Conservation (phyloP, 1,140 invertebrate species). For the Dendroctonus ponderosae region DNA sequence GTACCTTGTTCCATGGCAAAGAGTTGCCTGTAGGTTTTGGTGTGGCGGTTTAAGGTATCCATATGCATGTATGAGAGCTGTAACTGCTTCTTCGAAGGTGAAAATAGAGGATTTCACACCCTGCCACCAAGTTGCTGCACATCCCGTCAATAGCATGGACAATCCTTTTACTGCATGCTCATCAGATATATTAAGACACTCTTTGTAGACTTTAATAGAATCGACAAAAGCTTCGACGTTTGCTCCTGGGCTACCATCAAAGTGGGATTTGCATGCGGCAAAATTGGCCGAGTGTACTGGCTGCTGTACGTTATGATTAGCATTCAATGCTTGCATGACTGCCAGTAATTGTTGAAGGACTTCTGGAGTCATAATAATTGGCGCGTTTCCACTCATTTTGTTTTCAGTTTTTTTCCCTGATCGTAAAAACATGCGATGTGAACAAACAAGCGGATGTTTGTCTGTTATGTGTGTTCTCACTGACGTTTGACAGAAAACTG, state of each 20-base stretch:
- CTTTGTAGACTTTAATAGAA: slow-evolving; percentile 16
- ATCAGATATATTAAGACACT: slow-evolving; percentile 13
- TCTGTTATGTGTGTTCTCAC: no score
- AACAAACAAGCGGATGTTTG: no score
- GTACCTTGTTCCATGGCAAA: slow-evolving; percentile 10
- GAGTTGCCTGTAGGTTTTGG: slow-evolving; percentile 14
- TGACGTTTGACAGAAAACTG: no score
- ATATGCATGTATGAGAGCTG: slow-evolving; percentile 15
- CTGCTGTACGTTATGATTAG: no score
- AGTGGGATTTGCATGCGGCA: slow-evolving; percentile 1
- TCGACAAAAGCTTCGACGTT: slow-evolving; percentile 19
- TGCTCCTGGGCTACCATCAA: not conserved
- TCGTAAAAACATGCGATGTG: no score
- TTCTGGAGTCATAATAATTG: no score
- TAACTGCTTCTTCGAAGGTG: slow-evolving; percentile 9
- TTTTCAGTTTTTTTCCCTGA: no score
- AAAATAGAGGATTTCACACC: slow-evolving; percentile 17
- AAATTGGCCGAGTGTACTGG: slow-evolving; percentile 9
- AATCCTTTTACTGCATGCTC: slow-evolving; percentile 12
- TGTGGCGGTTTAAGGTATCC: slow-evolving; percentile 17
- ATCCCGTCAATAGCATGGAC: slow-evolving; percentile 11
- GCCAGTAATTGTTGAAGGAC: no score
- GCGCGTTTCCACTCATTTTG: no score
- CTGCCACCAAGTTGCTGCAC: slow-evolving; percentile 24
- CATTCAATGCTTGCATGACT: no score